phyloP scores from a whole-genome alignment of 2,797 vertebrate genomes.

The Falco novaeseelandiae region DNA sequence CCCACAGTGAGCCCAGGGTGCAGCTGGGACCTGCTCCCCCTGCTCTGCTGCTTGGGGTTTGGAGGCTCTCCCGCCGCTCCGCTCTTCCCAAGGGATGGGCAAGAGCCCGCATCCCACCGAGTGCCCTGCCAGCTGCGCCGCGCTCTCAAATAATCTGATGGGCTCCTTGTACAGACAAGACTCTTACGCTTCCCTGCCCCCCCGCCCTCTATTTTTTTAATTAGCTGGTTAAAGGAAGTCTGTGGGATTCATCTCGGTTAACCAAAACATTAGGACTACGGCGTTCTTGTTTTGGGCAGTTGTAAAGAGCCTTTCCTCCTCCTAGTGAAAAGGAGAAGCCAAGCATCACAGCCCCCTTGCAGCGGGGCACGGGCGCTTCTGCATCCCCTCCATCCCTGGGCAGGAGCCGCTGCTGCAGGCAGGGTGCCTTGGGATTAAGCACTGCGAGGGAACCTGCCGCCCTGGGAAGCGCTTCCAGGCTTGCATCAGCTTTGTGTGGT shows the following conservation, averaged over 20 bases:
- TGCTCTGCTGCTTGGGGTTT: not conserved
- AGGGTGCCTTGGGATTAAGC: not conserved
- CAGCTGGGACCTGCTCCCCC: rapidly evolving
- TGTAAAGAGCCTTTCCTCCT: not conserved
- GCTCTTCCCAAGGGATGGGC: rapidly evolving
- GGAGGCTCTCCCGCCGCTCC: not conserved
- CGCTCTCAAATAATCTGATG: not conserved
- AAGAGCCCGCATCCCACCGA: not conserved
- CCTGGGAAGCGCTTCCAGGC: not conserved
- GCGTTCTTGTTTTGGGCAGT: not conserved
- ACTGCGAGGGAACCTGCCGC: not conserved
- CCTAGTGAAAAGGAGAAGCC: not conserved
- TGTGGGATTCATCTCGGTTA: not conserved
- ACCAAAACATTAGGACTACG: not conserved
- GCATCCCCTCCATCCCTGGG: not conserved
- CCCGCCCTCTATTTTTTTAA: not conserved
- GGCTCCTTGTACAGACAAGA: constrained; percentile 1
- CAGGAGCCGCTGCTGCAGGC: not conserved
- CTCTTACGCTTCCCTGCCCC: not conserved
- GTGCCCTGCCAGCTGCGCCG: not conserved
- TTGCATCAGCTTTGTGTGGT: not conserved
- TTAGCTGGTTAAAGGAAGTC: not conserved
- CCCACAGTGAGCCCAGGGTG: rapidly evolving
- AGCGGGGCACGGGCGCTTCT: rapidly evolving
- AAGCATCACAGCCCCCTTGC: not conserved